Evolutionary conservation across 2,888 invertebrate species (phyloP).

Genomic region (Acanthosepion lycidas): DNA sequence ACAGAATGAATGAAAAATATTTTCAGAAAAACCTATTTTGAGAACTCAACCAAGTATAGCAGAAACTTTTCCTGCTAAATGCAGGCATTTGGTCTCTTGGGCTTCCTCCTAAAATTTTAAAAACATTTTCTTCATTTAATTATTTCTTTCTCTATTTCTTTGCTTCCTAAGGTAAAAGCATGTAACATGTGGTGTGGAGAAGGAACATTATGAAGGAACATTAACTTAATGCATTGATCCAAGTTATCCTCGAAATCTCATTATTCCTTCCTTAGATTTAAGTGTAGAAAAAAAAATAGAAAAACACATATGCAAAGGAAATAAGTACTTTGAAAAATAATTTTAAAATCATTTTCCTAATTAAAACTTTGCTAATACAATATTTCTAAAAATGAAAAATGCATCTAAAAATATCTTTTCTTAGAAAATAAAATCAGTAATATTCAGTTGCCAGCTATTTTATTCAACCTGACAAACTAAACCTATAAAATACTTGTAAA

Average conservation of each 20-base stretch:
- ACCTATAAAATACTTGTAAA: no score
- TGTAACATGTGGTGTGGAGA: no score
- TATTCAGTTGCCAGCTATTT: no score
- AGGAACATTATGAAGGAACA: background rate
- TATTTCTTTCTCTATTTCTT: background rate
- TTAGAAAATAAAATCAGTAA: no score
- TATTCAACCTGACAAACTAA: no score
- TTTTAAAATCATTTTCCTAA: background rate
- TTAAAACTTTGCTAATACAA: background rate
- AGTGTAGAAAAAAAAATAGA: background rate
- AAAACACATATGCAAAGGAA: background rate
- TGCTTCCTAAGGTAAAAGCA: background rate
- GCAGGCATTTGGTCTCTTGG: background rate
- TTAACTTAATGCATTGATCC: background rate
- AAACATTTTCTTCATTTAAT: background rate
- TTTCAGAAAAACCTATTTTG: background rate
- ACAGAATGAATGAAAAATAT: background rate
- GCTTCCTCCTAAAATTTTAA: background rate
- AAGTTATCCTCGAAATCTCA: background rate
- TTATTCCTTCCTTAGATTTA: no score
- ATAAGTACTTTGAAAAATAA: background rate
- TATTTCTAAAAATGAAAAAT: no score
- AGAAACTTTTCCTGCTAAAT: background rate
- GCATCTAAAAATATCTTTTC: no score
- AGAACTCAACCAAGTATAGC: background rate